Percentiles rank a stretch among this genome's conserved stretches.
phyloP scores from a whole-genome alignment of 2,888 invertebrate species.

The Meliscaeva auricollis region DNA sequence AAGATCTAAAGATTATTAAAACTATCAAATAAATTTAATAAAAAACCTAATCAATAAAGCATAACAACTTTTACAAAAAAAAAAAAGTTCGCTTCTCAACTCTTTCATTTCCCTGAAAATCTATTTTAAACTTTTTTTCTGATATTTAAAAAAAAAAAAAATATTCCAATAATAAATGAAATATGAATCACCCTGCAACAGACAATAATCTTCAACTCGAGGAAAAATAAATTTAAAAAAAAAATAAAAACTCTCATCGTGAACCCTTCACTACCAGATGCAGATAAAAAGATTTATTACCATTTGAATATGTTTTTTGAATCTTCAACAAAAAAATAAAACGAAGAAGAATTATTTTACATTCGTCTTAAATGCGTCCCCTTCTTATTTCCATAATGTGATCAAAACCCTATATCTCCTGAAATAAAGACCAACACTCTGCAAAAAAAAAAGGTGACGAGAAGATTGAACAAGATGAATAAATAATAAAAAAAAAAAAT shows the following conservation, averaged over 20 bases:
- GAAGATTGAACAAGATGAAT: background rate
- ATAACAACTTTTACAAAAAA: no score
- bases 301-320: conserved; percentile 50
- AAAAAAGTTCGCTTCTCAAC: background rate
- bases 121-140: no score
- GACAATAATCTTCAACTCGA: background rate
- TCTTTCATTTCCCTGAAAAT: background rate
- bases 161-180: no score
- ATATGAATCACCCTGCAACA: conserved; percentile 8
- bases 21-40: no score
- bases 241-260: background rate
- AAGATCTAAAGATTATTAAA: no score
- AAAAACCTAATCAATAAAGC: no score
- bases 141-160: no score
- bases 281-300: conserved; percentile 64
- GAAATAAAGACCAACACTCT: conserved; percentile 19
- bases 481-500: background rate
- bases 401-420: background rate
- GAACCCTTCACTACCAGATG: conserved; percentile 15
- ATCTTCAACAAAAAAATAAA: conserved; percentile 21
- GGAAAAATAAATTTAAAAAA: background rate
- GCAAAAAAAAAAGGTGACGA: conserved; percentile 28
- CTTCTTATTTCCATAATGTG: conserved; percentile 40
- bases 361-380: conserved; percentile 25
- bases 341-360: background rate